Evolutionary conservation across 92 coral and sea anemone species (phyloP).

Genomic region (Ricordea florida): DNA sequence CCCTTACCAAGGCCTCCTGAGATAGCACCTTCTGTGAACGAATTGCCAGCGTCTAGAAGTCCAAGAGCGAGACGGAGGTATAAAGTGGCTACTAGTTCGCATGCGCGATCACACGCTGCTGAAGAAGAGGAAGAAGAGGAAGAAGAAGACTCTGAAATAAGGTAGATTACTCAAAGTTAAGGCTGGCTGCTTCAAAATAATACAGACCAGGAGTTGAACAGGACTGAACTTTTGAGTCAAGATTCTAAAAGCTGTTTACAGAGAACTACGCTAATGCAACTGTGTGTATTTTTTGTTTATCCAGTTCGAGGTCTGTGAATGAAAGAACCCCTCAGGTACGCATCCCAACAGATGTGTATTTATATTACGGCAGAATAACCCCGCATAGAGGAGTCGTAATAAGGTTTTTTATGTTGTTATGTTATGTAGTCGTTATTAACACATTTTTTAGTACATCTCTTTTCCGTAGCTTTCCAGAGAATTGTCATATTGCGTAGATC

Average conservation of each 20-base stretch:
- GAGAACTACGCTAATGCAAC: neutral
- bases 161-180: slow-evolving; percentile 58
- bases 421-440: too few species aligned
- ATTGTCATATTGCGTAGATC: too few species aligned
- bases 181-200: neutral
- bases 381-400: too few species aligned
- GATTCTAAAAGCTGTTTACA: too few species aligned
- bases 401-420: too few species aligned
- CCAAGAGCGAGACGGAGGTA: slow-evolving; percentile 84
- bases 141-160: slow-evolving; percentile 75
- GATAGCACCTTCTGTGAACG: slow-evolving; percentile 10
- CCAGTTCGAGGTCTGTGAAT: slow-evolving; percentile 70
- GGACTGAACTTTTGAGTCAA: too few species aligned
- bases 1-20: slow-evolving; percentile 86
- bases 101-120: slow-evolving; percentile 52
- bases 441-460: too few species aligned
- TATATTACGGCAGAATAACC: too few species aligned
- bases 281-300: neutral
- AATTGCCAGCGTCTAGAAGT: slow-evolving; percentile 70
- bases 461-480: too few species aligned
- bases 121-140: slow-evolving; percentile 77
- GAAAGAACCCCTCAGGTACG: slow-evolving; percentile 74
- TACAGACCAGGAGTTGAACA: too few species aligned
- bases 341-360: too few species aligned
- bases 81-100: slow-evolving; percentile 61